These are phyloP conservation scores for Holothuria leucospilota DNA, from an alignment of 53 echinoderm and acorn worm genomes.

Conservation along the genomic window DNA sequence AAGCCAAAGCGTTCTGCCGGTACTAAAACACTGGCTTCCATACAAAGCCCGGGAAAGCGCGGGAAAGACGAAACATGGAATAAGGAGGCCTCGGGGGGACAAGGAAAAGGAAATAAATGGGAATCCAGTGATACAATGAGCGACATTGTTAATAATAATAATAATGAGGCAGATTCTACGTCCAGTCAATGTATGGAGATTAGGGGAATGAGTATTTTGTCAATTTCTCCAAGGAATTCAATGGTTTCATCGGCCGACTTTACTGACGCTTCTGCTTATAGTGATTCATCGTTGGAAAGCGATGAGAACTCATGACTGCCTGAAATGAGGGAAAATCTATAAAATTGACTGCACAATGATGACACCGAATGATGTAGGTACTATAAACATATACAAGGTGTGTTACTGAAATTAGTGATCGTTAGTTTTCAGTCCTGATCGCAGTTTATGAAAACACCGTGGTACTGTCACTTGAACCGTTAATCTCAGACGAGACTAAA, in stretches of 20 bases:
- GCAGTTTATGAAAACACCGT: too few species aligned
- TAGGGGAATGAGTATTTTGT: conserved; percentile 26
- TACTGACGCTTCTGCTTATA: conserved; percentile 33
- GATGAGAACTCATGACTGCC: conserved; percentile 7
- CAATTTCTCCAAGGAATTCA: conserved; percentile 31
- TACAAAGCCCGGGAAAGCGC: too few species aligned
- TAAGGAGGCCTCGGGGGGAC: background rate
- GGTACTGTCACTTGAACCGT: too few species aligned
- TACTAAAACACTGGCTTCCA: too few species aligned
- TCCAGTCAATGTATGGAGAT: conserved; percentile 41
- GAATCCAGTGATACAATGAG: background rate
- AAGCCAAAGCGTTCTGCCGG: background rate
- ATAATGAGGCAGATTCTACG: conserved; percentile 4
- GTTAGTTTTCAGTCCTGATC: too few species aligned
- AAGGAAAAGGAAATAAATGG: background rate
- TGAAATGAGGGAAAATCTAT: too few species aligned
- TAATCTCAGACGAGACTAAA: too few species aligned
- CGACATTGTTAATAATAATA: conserved; percentile 2
- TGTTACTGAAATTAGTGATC: too few species aligned
- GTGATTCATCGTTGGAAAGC: conserved; percentile 26
- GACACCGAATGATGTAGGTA: too few species aligned
- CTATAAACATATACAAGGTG: too few species aligned
- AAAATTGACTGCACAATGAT: too few species aligned
- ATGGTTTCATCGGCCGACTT: conserved; percentile 29
- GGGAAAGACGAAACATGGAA: too few species aligned